phyloP scores from a whole-genome alignment of 2,113 vertebrate genomes.

The Siniperca chuatsi region DNA sequence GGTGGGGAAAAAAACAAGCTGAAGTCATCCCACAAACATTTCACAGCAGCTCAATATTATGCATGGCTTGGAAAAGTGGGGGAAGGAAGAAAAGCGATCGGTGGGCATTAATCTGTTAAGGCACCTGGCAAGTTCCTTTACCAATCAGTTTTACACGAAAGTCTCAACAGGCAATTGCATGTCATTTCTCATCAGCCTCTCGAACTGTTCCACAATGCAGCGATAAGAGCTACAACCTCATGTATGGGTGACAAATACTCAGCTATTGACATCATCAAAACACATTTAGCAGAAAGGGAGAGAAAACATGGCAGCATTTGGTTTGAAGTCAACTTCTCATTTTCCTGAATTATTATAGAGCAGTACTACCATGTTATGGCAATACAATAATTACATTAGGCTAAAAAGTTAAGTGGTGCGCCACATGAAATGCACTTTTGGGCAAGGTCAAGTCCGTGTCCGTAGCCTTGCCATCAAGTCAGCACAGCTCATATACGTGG shows the following conservation, averaged over 20 bases:
- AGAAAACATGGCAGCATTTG: constrained; percentile 6
- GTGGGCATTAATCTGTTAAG: constrained; percentile 11
- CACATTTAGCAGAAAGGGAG: constrained; percentile 1
- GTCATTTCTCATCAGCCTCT: constrained; percentile 33
- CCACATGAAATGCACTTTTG: neutral
- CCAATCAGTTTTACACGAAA: constrained; percentile 1
- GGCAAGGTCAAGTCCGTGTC: constrained; percentile 41
- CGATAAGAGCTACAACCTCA: constrained; percentile 1
- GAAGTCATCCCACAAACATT: constrained; percentile 78
- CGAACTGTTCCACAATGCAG: neutral
- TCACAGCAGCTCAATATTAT: constrained; percentile 65
- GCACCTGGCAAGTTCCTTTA: constrained; percentile 19
- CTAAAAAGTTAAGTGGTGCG: neutral
- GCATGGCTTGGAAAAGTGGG: neutral
- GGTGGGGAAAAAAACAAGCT: constrained; percentile 51
- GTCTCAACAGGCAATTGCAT: constrained; percentile 11
- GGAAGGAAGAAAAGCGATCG: constrained; percentile 17
- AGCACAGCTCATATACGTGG: constrained; percentile 53
- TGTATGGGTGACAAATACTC: constrained; percentile 2
- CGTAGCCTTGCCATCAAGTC: neutral
- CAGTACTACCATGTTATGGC: neutral
- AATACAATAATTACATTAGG: constrained; percentile 8
- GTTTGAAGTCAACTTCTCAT: constrained; percentile 25
- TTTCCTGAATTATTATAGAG: constrained; percentile 8
- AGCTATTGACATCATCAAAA: constrained; percentile 32